A percentile compares a stretch with the other conserved stretches of the same genome.
These are phyloP conservation scores for Myiopsitta monachus DNA, from an alignment of 2,113 vertebrate species.

Conservation along the genomic window DNA sequence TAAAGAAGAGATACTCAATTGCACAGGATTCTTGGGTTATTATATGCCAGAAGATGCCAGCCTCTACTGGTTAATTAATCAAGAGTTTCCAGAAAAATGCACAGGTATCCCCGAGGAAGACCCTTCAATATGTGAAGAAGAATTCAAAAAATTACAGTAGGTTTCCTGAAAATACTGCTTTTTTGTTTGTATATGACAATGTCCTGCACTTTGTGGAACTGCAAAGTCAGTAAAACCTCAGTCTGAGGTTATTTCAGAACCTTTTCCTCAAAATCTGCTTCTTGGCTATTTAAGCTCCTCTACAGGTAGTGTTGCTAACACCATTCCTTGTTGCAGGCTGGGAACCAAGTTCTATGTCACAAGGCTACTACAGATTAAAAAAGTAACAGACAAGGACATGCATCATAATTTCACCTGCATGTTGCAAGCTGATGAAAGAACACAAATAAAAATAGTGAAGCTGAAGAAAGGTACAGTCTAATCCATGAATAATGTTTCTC, in stretches of 20 bases:
- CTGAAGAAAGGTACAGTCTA: conserved; percentile 65
- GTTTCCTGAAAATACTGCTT: conserved; percentile 9
- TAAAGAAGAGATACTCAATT: conserved; percentile 70
- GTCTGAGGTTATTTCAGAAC: neutral
- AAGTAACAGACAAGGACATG: conserved; percentile 62
- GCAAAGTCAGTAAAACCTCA: neutral
- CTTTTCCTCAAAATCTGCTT: neutral
- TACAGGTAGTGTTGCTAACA: neutral
- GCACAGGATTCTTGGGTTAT: conserved; percentile 64
- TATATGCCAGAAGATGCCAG: neutral
- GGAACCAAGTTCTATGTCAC: conserved; percentile 39
- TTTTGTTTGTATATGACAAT: neutral
- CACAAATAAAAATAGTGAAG: conserved; percentile 30
- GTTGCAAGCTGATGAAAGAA: neutral
- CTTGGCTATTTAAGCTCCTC: neutral
- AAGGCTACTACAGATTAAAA: conserved; percentile 61
- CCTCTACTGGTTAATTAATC: conserved; percentile 66
- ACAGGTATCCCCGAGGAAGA: neutral
- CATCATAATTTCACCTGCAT: conserved; percentile 66
- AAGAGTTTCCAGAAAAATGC: neutral
- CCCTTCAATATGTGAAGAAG: conserved; percentile 52
- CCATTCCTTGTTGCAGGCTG: conserved; percentile 14
- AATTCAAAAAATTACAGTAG: conserved; percentile 17
- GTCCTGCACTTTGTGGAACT: neutral
- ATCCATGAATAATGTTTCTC: neutral